These are phyloP conservation scores for Coluber constrictor DNA, from an alignment of 2,797 vertebrate genomes.

Conservation along the genomic window DNA sequence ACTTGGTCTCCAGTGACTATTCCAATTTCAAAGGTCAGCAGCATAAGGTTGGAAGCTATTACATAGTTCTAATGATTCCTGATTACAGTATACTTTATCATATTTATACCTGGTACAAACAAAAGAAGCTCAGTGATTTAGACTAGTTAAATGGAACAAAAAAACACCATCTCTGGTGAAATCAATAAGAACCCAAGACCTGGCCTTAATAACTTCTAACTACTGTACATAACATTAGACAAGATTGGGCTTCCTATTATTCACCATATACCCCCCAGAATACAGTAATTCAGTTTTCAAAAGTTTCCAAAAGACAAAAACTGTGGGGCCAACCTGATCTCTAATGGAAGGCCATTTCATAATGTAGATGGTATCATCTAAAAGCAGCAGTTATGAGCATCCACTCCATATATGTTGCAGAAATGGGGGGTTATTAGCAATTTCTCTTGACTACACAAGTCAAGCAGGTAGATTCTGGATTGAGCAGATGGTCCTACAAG, in stretches of 20 bases:
- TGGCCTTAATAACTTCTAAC: background rate
- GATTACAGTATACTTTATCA: background rate
- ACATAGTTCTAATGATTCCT: background rate
- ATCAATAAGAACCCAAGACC: background rate
- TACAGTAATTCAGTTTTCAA: background rate
- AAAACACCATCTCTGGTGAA: background rate
- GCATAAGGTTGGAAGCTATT: background rate
- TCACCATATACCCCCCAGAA: background rate
- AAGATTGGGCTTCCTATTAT: background rate
- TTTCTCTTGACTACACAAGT: background rate
- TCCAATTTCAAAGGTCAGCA: background rate
- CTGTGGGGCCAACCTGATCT: background rate
- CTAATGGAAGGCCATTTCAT: background rate
- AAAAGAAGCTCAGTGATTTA: background rate
- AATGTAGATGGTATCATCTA: background rate
- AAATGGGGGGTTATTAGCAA: background rate
- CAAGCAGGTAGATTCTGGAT: background rate
- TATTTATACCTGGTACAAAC: background rate
- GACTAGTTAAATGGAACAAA: background rate
- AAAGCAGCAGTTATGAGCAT: background rate
- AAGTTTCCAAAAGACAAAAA: background rate
- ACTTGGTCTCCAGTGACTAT: background rate
- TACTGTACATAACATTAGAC: background rate
- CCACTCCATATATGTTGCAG: background rate
- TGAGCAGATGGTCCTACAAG: background rate